These are phyloP conservation scores for Eristalis intricaria DNA, from an alignment of 2,888 invertebrate species.

Conservation along the genomic window DNA sequence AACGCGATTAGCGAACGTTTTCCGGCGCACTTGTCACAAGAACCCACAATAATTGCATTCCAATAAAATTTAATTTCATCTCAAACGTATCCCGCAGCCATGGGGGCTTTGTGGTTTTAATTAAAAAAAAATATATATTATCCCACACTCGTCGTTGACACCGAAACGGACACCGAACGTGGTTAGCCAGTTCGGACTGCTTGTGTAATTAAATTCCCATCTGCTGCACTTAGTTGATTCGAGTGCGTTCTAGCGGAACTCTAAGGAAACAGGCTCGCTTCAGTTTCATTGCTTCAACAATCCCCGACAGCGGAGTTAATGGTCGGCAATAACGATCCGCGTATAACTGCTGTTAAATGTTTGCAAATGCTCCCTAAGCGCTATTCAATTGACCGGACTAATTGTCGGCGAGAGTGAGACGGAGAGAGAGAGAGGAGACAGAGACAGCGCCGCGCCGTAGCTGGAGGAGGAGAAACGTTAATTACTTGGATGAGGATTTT, in stretches of 20 bases:
- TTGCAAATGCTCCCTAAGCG: not conserved
- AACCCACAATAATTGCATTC: slow-evolving; percentile 12
- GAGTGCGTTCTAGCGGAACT: not conserved
- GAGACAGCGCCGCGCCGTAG: not conserved
- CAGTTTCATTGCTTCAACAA: not conserved
- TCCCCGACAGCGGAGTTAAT: not conserved
- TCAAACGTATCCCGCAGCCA: not conserved
- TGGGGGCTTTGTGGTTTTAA: not conserved
- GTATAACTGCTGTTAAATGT: not conserved
- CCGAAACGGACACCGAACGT: not conserved
- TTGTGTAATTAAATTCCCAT: not conserved
- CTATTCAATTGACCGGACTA: slow-evolving; percentile 46
- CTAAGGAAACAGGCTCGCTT: not conserved
- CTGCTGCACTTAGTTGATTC: not conserved
- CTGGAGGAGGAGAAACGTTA: not conserved
- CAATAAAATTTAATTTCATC: slow-evolving; percentile 7
- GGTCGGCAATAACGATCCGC: not conserved
- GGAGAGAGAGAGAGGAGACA: too few relatives aligned
- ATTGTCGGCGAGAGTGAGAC: not conserved
- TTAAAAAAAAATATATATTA: not conserved
- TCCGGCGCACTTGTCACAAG: slow-evolving; percentile 9
- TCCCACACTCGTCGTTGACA: not conserved
- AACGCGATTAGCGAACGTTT: slow-evolving; percentile 11
- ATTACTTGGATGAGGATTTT: not conserved
- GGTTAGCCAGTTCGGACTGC: not conserved